Conservation (phyloP, 1,140 invertebrate genomes). For the Eueides isabella region DNA sequence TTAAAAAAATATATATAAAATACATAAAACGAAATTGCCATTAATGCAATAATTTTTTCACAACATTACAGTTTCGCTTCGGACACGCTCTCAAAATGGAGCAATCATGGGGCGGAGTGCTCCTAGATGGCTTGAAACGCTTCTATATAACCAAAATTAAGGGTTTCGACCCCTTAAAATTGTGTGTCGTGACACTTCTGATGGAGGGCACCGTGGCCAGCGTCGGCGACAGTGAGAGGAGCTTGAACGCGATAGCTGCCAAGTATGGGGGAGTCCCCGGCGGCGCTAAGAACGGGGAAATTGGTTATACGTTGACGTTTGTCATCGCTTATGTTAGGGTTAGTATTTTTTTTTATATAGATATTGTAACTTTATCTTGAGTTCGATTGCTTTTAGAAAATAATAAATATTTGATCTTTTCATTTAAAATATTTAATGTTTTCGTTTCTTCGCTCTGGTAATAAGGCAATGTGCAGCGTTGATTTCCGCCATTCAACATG, state of each 20-base stretch:
- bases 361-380: too few relatives aligned
- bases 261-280: slow-evolving; percentile 90
- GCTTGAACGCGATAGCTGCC: slow-evolving; percentile 92
- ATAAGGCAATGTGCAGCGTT: too few relatives aligned
- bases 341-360: slow-evolving; percentile 51
- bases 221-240: slow-evolving; percentile 88
- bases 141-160: slow-evolving; percentile 95
- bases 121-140: slow-evolving; percentile 93
- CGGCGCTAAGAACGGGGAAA: slow-evolving; percentile 95
- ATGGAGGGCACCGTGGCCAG: slow-evolving; percentile 93
- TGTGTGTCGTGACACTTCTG: slow-evolving; percentile 96
- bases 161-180: slow-evolving; percentile 91
- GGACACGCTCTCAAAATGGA: slow-evolving; percentile 94
- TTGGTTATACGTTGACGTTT: slow-evolving; percentile 98
- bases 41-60: too few relatives aligned
- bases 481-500: too few relatives aligned
- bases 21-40: too few relatives aligned
- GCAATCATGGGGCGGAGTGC: slow-evolving; percentile 85
- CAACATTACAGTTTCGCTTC: slow-evolving; percentile 89
- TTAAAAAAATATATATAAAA: too few relatives aligned
- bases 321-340: slow-evolving; percentile 99
- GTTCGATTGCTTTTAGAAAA: too few relatives aligned
- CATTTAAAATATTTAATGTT: too few relatives aligned
- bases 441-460: too few relatives aligned
- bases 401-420: too few relatives aligned